Base-by-base conservation (phyloP, 2,113 vertebrate species). In the Caloenas nicobarica region DNA sequence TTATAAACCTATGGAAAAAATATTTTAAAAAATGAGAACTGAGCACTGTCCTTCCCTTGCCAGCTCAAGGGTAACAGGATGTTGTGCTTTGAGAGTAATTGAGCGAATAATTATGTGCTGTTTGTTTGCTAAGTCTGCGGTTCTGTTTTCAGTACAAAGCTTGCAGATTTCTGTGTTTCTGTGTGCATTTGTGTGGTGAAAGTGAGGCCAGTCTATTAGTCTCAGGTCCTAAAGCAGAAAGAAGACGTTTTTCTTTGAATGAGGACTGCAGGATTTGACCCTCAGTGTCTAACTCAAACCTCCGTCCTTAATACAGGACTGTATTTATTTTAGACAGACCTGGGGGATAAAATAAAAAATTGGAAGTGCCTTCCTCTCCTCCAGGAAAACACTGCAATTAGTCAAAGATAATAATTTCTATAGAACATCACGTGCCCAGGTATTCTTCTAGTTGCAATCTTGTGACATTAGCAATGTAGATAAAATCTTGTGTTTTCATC, bases 21-120 rank as follows among this genome's bases (percentile, higher is more conserved):
- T 5, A 38, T 22, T 18, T 16, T 58, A 36, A 61, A 61, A 60
- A 53, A 15, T n/a, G 50, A 42, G 34, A 81, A 72, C 17, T 19
- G 48, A 82, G 48, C 34, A 18, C 42, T 0, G 11, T 88, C 57
- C 78, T 89, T 94, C 65, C 44, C 54, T 51, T 68, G 44, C 31
- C 53, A 86, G 74, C 85, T 89, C 57, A 95, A 94, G 74, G 81
- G 76, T 81, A 94, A 82, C 3, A 29, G 62, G 90, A 65, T 91
- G 81, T 82, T 89, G 44, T 86, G 81, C 33, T 94, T 29, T 0
- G 0, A 81, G 74, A 82, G 78, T 87, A 96, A 94, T 48, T 88
- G 93, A 94, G 78, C 79, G 86, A 97, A 89, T 93, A 96, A 93
- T 96, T 88, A 82, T 2, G 50, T 48, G 50, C 88, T 88, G 71